These are phyloP conservation scores for Chymomyza procnemis DNA, from an alignment of 2,888 invertebrate genomes.

Conservation along the genomic window DNA sequence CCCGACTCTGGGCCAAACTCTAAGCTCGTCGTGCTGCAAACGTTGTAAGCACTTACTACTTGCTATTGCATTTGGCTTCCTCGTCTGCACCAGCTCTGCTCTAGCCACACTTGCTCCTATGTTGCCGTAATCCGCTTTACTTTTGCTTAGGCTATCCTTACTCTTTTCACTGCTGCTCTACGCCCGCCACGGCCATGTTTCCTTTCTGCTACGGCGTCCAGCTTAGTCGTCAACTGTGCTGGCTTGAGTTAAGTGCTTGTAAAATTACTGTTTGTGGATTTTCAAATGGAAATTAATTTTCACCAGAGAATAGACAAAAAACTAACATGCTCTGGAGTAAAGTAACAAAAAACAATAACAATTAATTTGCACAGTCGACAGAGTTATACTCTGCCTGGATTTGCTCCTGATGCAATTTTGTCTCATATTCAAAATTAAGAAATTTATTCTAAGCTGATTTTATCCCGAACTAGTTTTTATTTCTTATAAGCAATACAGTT, in stretches of 20 bases:
- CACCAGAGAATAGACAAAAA: slow-evolving; percentile 17
- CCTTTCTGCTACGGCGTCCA: slow-evolving; percentile 3
- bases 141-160: slow-evolving; percentile 12
- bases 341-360: background rate
- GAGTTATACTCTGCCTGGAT: too few relatives aligned
- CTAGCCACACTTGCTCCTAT: slow-evolving; percentile 3
- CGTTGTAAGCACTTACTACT: background rate
- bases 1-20: background rate
- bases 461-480: too few relatives aligned
- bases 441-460: too few relatives aligned
- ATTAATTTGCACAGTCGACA: too few relatives aligned
- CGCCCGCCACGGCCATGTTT: background rate
- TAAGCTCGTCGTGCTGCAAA: background rate
- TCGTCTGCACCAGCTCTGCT: background rate
- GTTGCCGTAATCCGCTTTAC: slow-evolving; percentile 61
- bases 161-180: slow-evolving; percentile 9
- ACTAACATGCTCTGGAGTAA: background rate
- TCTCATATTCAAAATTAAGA: too few relatives aligned
- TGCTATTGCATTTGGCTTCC: slow-evolving; percentile 5
- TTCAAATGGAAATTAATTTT: slow-evolving; percentile 62
- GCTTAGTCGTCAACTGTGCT: slow-evolving; percentile 30
- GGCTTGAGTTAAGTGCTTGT: slow-evolving; percentile 60
- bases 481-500: too few relatives aligned
- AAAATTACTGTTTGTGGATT: slow-evolving; percentile 68
- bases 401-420: too few relatives aligned